Base-by-base conservation (phyloP, 2,113 vertebrate species). In the Ammodytes marinus region DNA sequence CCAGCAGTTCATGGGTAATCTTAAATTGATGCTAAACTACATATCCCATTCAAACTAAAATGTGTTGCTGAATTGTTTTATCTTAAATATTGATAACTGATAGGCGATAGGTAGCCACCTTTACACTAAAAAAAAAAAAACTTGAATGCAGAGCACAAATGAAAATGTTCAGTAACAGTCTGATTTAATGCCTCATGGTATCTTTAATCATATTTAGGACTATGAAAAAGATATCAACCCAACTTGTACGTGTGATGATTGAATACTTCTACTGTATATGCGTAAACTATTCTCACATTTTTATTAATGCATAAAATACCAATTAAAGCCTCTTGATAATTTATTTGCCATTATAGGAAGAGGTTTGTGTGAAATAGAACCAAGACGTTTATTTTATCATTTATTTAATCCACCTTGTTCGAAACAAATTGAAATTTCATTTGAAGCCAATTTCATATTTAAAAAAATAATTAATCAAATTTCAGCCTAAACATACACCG, bases 231-330 rank as follows among this genome's bases (percentile, higher is more conserved):
- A 27, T 3, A 5, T 6, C 27, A 6, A 35, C 27, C 42, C 1
- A 55, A 15, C 39, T 52, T 14, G 27, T 27, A 13, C 11, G 14
- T 35, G 7, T 8, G 5, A 52, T 14, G 9, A 54, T 50, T 45
- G 8, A 50, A 43, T 6, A 15, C 39, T 42, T 86, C 13, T 82
- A 87, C 69, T 95, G 95, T 96, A 94, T 92, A 93, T 95, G 93
- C 95, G 94, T 96, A 95, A 95, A 95, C 94, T 95, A 94, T 95
- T 94, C 90, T 91, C 92, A 94, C 90, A 79, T 95, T 95, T 96
- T 92, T 95, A 95, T 93, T 95, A 95, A 95, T 95, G 93, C 94
- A 91, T 90, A 94, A 95, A 94, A 94, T 85, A 78, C 88, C 87
- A 80, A 27, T 72, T 63, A 15, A 69, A 84, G 17, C 3, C 11